A percentile compares a stretch with the other conserved stretches of the same genome.
phyloP scores from a whole-genome alignment of 23 tunicate genomes.

The Clavelina lepadiformis region DNA sequence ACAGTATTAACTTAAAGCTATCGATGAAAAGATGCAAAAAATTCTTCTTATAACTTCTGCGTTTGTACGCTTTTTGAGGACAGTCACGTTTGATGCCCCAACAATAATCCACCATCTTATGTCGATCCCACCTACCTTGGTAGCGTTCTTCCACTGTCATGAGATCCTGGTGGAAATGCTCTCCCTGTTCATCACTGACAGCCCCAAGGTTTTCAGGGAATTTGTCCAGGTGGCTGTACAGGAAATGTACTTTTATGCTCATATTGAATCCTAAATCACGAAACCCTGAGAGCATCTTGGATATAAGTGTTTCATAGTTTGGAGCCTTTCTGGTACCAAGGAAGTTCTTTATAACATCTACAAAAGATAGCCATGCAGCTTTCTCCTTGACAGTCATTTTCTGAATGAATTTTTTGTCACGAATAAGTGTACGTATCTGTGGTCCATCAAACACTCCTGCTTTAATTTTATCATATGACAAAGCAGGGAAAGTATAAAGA shows the following conservation, averaged over 20 bases:
- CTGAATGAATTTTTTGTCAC: conserved; percentile 12
- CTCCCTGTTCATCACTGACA: conserved; percentile 11
- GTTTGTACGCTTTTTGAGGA: conserved; percentile 4
- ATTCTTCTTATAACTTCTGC: conserved; percentile 2
- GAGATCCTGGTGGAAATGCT: conserved; percentile 10
- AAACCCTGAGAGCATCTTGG: conserved; percentile 12
- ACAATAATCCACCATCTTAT: conserved; percentile 6
- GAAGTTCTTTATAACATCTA: conserved; percentile 10
- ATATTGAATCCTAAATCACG: conserved; percentile 8
- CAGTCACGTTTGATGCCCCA: conserved; percentile 17
- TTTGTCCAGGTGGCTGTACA: conserved; percentile 5
- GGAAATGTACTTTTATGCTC: conserved; percentile 23
- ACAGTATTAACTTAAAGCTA: no score
- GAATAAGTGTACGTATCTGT: conserved; percentile 12
- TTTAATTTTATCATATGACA: conserved; percentile 17
- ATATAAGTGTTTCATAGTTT: conserved; percentile 6
- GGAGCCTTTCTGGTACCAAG: conserved; percentile 20
- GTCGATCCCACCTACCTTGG: conserved; percentile 4
- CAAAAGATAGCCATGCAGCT: conserved; percentile 28
- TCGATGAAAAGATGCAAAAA: no score
- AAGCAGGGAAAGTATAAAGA: conserved; percentile 5
- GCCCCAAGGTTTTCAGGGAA: conserved; percentile 5
- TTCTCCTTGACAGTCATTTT: conserved; percentile 13
- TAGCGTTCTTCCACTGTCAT: conserved; percentile 7
- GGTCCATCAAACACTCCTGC: conserved; percentile 25